A percentile compares a stretch with the other conserved stretches of the same genome.
Conservation (phyloP, 2,797 vertebrate species). For the Coccyzus lansbergi region DNA sequence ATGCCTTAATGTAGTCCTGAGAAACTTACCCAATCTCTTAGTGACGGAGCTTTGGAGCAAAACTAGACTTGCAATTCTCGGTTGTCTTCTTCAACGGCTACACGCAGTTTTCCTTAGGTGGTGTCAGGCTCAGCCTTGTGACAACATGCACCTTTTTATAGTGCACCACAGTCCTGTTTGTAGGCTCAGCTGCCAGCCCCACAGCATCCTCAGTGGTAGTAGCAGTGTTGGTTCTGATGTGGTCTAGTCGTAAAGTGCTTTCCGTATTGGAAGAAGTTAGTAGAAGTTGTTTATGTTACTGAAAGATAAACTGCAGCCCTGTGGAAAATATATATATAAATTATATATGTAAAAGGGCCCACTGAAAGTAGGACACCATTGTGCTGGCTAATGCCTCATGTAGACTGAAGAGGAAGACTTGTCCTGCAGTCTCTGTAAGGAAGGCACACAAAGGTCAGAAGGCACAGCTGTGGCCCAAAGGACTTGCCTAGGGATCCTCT, state of each 20-base stretch:
- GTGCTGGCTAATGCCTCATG: background rate
- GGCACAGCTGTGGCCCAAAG: background rate
- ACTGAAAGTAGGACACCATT: background rate
- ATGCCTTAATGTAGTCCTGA: background rate
- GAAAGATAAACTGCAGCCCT: background rate
- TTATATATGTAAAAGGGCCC: too few relatives aligned
- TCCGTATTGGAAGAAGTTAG: background rate
- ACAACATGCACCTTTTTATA: background rate
- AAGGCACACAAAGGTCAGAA: background rate
- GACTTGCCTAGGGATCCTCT: background rate
- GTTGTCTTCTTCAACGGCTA: background rate
- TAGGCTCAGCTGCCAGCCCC: background rate
- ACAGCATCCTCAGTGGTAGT: background rate
- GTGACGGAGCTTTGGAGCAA: background rate
- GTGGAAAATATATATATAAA: background rate
- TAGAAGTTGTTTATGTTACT: background rate
- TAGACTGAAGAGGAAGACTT: background rate
- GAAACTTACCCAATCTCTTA: background rate
- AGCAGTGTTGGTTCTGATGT: background rate
- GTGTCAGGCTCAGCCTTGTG: background rate
- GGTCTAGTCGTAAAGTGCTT: background rate
- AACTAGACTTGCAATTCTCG: accelerated
- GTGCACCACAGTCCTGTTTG: background rate
- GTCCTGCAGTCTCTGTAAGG: background rate
- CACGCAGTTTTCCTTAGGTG: background rate